Evolutionary conservation across 2,888 invertebrate genomes (phyloP), one percentile per base, ranked within the genome.

Genomic region (Germaria angustata): DNA sequence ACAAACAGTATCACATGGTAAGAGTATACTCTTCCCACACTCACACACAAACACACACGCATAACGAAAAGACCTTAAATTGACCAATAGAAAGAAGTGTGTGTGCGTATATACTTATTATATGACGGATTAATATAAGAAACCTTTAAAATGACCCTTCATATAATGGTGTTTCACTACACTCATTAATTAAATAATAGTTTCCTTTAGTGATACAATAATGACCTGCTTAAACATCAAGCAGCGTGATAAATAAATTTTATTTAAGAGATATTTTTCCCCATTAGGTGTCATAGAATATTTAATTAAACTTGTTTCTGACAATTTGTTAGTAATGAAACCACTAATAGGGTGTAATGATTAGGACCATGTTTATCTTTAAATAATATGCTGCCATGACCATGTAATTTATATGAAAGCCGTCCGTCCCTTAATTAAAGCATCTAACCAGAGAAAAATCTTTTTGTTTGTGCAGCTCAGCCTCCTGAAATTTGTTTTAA

Each of bases 311-410:
- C 28, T n/a, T 28, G 28, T 6, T 5, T 28, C 3, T 6, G 6
- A 28, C 28, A 32, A 53, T 53, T 53, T 32, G 53, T 53, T 53
- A 32, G 28, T 53, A 24, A 53, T 53, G 53, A 15, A n/a, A 32
- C 32, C 4, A 0, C 1, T 6, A n/a, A 1, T 39, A 39, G 13
- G 39, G 13, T 4, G 13, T 39, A 1, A 13, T 39, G 13, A n/a
- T 13, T 39, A 13, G 4, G 39, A 39, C 13, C 13, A 39, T 39
- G 11, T 13, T 39, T 39, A 39, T 1, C 39, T 13, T 11, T 5
- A 13, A 39, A 39, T 39, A 39, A 39, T 39, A 13, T 11, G 11
- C 39, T 11, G 39, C 39, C 39, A n/a, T n/a, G n/a, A n/a, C n/a
- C n/a, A n/a, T n/a, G n/a, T n/a, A n/a, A n/a, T n/a, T n/a, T n/a